Base-by-base conservation (phyloP, 2,113 vertebrate genomes). In the Zapornia atra region DNA sequence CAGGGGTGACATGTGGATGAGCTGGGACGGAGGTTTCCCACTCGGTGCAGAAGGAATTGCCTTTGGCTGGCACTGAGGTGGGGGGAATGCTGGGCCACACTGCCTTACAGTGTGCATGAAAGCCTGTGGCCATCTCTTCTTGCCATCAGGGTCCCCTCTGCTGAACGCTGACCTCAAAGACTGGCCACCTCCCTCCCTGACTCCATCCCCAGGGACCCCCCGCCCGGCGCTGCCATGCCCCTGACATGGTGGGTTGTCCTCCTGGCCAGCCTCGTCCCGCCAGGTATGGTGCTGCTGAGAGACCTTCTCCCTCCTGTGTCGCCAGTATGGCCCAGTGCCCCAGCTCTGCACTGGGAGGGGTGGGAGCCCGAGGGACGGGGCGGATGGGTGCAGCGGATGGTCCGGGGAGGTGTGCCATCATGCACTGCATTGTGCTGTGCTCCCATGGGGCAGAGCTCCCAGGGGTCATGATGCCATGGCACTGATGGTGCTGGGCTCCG, bases 371-470 rank as follows among this genome's bases (percentile, higher is more conserved):
- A n/a, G 79, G 19, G 38, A 14, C 10, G 11, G 54, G 46, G 15
- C 13, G 34, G 36, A 42, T 24, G 50, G 19, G 48, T 26, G n/a
- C 12, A 2, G 59, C 1, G 2, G 64, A 4, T 26, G 60, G 24
- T 57, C 26, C 14, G 10, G 50, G 40, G 7, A 42, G 11, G 7
- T 38, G 29, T 46, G 21, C 26, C 0, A 1, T 13, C 38, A 31
- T 1, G 1, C 16, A 46, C 33, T 5, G 2, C 34, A 3, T 34
- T 0, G 4, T 6, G 5, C 20, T 0, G 0, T 12, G 31, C 22
- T 19, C 11, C 63, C 36, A 20, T 21, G 0, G 4, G 50, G 59
- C 70, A 56, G n/a, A 50, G 48, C 48, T 50, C 48, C 48, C 12
- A 12, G 44, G 7, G 44, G 44, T 17, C 44, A 46, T 15, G 21